Base-by-base conservation (phyloP, 2,888 invertebrate species). In the Caenorhabditis sp. region DNA sequence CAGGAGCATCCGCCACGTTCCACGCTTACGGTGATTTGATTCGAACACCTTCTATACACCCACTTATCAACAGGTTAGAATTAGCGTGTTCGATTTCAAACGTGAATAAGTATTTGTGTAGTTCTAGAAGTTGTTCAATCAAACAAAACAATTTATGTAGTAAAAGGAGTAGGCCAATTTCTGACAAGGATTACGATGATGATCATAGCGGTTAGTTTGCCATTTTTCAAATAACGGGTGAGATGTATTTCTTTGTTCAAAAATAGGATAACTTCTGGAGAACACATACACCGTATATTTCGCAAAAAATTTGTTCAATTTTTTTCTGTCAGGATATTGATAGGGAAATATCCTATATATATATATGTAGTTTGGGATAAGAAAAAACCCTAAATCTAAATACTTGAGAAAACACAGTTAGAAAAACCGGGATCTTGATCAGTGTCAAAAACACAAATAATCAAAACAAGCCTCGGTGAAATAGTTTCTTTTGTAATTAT, bases 21-120 rank as follows among this genome's bases (percentile, higher is more conserved):
- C 81, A 82, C 62, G 76, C 83, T 26, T 83, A 83, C 61, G 80
- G 81, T 27, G 82, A 83, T 69, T 71, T 84, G 62, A 83, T 84
- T 50, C 82, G 84, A 26, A 82, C 79, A 31, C 78, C 83, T 14
- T 83, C 83, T 10, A 77, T 84, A 24, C 83, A 82, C 73, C 82
- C 83, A 10, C 78, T 81, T 50, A 81, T 81, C 54, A 43, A 43
- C 17, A 67, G 78, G 73, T 72, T 37, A 12, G 19, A 17, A 6
- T 23, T 26, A 14, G 1, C n/a, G 10, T 31, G 58, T 58, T 24
- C n/a, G 26, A 19, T 49, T 43, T 14, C 14, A 17, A 31, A 31
- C 31, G 31, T 31, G 31, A 31, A 6, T n/a, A n/a, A n/a, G n/a
- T 37, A 51, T 62, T 43, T 21, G 17, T 49, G 2, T 43, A 67